Conservation (phyloP, 1,140 invertebrate genomes). For the Temnothorax nylanderi region DNA sequence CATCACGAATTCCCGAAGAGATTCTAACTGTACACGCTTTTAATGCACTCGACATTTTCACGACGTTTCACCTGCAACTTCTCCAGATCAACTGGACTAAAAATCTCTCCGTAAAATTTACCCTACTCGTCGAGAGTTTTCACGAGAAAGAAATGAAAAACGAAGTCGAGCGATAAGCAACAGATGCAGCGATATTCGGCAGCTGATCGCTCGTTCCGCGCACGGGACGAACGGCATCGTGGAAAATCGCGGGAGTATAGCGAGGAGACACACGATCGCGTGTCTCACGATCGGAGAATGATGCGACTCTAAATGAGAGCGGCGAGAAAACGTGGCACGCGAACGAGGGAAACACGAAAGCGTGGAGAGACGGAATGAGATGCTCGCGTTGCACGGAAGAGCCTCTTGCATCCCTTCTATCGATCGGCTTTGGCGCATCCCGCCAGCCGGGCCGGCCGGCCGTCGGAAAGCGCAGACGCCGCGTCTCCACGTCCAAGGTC, state of each 20-base stretch:
- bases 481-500: not conserved
- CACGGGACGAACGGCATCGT: not conserved
- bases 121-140: not conserved
- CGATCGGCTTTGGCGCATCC: conserved; percentile 12
- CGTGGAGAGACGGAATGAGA: conserved; percentile 39
- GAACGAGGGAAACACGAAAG: conserved; percentile 42
- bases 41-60: not conserved
- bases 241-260: conserved; percentile 12
- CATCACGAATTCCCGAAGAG: not conserved
- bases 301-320: conserved; percentile 34
- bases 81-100: not conserved
- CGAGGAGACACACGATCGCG: conserved; percentile 13
- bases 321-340: conserved; percentile 38
- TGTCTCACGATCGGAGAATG: not conserved
- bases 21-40: not conserved
- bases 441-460: not conserved
- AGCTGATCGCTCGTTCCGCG: conserved; percentile 15
- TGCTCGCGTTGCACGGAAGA: not conserved
- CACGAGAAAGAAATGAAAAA: not conserved
- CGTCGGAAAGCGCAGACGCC: conserved; percentile 35
- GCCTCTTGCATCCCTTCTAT: conserved; percentile 12
- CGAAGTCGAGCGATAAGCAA: not conserved
- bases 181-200: conserved; percentile 8
- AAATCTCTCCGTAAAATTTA: not conserved
- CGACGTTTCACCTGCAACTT: not conserved